A percentile compares a stretch with the other conserved stretches of the same genome.
Evolutionary conservation across 1,140 invertebrate genomes (phyloP).

Genomic region (Sipha flava): DNA sequence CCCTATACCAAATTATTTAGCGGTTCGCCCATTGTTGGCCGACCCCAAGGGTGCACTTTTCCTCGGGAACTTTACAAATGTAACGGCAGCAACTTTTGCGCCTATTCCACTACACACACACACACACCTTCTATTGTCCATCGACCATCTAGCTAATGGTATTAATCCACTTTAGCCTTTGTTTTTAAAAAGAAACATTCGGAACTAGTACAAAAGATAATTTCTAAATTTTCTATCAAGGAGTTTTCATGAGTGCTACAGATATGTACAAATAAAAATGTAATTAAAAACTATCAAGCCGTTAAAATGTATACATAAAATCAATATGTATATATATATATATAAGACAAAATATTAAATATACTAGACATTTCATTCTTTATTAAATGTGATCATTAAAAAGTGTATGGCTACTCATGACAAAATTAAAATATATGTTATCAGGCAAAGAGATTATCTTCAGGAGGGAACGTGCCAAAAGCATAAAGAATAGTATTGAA

Average conservation of each 20-base stretch:
- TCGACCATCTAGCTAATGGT: slow-evolving; percentile 20
- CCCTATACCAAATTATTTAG: slow-evolving; percentile 26
- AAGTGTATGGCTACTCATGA: too few relatives aligned
- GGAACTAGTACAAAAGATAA: not conserved
- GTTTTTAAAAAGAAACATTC: slow-evolving; percentile 5
- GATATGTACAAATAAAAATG: not conserved
- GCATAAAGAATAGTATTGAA: too few relatives aligned
- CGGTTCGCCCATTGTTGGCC: slow-evolving; percentile 22
- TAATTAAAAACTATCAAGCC: not conserved
- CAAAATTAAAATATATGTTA: too few relatives aligned
- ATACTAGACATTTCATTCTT: too few relatives aligned
- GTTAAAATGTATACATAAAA: too few relatives aligned
- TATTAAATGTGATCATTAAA: too few relatives aligned
- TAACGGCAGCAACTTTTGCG: slow-evolving; percentile 21
- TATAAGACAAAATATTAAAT: not conserved
- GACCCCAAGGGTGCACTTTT: slow-evolving; percentile 32
- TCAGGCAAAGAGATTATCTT: too few relatives aligned
- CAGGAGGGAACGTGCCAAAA: too few relatives aligned
- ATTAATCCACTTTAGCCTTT: slow-evolving; percentile 22
- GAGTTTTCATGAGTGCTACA: not conserved
- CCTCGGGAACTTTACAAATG: slow-evolving; percentile 24
- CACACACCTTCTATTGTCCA: slow-evolving; percentile 11
- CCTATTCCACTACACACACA: slow-evolving; percentile 2
- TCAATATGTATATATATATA: too few relatives aligned
- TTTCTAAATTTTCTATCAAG: not conserved